These are phyloP conservation scores for Myrmecobius fasciatus DNA, from an alignment of 2,113 vertebrate genomes.

Conservation along the genomic window DNA sequence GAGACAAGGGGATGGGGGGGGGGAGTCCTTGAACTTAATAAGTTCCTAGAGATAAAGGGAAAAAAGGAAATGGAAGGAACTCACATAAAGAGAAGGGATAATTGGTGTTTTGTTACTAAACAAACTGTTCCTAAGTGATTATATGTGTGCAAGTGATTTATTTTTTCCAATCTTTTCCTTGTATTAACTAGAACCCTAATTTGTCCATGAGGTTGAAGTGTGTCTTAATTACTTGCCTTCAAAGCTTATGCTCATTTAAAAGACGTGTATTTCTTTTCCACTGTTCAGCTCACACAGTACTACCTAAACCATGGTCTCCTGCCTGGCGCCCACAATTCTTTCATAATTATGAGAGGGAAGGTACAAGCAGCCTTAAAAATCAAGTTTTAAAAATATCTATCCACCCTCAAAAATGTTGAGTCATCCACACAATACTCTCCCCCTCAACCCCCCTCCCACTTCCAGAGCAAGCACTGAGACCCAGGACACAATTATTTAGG, in stretches of 20 bases:
- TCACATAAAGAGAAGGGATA: constrained; percentile 12
- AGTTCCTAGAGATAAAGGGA: constrained; percentile 12
- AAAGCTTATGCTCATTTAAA: constrained; percentile 64
- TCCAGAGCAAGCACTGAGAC: background rate
- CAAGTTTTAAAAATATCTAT: constrained; percentile 26
- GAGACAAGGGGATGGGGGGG: background rate
- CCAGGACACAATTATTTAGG: too few species aligned
- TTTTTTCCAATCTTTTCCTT: constrained; percentile 48
- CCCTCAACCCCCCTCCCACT: background rate
- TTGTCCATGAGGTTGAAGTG: constrained; percentile 59
- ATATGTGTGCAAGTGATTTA: constrained; percentile 48
- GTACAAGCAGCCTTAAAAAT: background rate
- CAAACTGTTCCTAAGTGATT: constrained; percentile 53
- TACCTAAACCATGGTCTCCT: background rate
- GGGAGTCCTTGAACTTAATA: background rate
- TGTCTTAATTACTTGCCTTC: constrained; percentile 67
- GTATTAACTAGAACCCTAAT: constrained; percentile 66
- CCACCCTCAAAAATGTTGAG: background rate
- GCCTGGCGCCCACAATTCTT: background rate
- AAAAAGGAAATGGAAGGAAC: constrained; percentile 14
- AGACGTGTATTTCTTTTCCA: constrained; percentile 54
- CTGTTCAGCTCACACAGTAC: constrained; percentile 30
- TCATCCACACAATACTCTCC: background rate
- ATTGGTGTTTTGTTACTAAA: constrained; percentile 55
- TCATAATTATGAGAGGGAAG: constrained; percentile 30